These are phyloP conservation scores for Rhabdophis nuchalis DNA, from an alignment of 2,797 vertebrate species.

Conservation along the genomic window DNA sequence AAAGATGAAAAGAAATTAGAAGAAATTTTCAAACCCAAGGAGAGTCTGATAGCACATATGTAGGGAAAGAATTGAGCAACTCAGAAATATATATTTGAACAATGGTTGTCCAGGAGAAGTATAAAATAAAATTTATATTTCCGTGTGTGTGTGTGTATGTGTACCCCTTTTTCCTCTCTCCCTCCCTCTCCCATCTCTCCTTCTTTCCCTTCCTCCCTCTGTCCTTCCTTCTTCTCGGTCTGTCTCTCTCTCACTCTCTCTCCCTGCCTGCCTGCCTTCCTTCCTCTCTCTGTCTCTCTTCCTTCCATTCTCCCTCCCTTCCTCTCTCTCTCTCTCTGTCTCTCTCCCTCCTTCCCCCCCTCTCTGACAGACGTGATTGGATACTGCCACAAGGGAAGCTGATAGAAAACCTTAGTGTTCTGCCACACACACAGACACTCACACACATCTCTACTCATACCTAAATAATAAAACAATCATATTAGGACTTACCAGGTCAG, in stretches of 20 bases:
- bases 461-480: not conserved
- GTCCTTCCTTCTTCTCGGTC: too few relatives aligned
- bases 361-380: too few relatives aligned
- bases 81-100: not conserved
- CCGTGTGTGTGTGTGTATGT: fast-evolving
- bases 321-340: too few relatives aligned
- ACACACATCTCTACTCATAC: not conserved
- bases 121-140: not conserved
- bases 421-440: not conserved
- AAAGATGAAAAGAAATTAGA: not conserved
- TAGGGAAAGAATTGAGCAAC: not conserved
- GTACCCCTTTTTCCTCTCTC: fast-evolving
- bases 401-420: too few relatives aligned
- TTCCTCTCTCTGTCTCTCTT: too few relatives aligned
- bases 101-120: not conserved
- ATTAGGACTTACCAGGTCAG: not conserved
- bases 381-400: too few relatives aligned
- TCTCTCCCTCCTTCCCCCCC: too few relatives aligned
- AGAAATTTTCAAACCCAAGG: not conserved
- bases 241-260: too few relatives aligned
- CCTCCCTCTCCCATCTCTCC: fast-evolving
- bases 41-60: not conserved
- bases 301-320: too few relatives aligned
- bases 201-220: too few relatives aligned
- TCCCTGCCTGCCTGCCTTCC: too few relatives aligned